Evolutionary conservation across 1,140 invertebrate genomes (phyloP).

Genomic region (Copidosoma floridanum): DNA sequence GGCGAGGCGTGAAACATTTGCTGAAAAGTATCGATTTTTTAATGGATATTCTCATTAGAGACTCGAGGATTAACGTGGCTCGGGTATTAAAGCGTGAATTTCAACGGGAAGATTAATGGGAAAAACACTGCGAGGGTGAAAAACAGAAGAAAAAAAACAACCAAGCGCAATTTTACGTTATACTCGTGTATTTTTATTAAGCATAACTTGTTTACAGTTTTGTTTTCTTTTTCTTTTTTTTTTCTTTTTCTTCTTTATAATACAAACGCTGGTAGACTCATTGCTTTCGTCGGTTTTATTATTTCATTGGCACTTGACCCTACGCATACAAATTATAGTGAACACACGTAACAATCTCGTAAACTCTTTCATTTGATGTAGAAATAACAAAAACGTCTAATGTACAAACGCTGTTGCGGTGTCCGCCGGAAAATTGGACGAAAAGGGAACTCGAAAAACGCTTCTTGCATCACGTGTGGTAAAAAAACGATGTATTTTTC

Average conservation of each 20-base stretch:
- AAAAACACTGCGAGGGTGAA: neutral
- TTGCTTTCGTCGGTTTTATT: neutral
- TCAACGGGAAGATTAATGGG: neutral
- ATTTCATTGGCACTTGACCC: constrained; percentile 1
- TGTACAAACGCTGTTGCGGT: too few relatives aligned
- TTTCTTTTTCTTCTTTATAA: too few relatives aligned
- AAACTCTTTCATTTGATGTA: too few relatives aligned
- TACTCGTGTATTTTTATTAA: constrained; percentile 21
- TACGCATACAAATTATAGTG: constrained; percentile 12
- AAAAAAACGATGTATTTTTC: too few relatives aligned
- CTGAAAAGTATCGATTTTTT: constrained; percentile 14
- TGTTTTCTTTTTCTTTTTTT: too few relatives aligned
- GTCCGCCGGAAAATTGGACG: too few relatives aligned
- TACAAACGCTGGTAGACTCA: constrained; percentile 11
- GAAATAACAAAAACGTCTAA: too few relatives aligned
- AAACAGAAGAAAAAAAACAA: neutral
- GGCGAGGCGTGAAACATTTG: neutral
- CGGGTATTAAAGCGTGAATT: constrained; percentile 9
- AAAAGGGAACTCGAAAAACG: too few relatives aligned
- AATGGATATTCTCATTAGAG: constrained; percentile 18
- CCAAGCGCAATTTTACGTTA: too few relatives aligned
- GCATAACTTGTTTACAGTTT: constrained; percentile 17
- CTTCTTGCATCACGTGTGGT: too few relatives aligned
- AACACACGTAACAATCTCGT: too few relatives aligned
- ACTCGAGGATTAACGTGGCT: constrained; percentile 12